Evolutionary conservation across 2,888 invertebrate genomes (phyloP).

Genomic region (Mythimna lalbum): DNA sequence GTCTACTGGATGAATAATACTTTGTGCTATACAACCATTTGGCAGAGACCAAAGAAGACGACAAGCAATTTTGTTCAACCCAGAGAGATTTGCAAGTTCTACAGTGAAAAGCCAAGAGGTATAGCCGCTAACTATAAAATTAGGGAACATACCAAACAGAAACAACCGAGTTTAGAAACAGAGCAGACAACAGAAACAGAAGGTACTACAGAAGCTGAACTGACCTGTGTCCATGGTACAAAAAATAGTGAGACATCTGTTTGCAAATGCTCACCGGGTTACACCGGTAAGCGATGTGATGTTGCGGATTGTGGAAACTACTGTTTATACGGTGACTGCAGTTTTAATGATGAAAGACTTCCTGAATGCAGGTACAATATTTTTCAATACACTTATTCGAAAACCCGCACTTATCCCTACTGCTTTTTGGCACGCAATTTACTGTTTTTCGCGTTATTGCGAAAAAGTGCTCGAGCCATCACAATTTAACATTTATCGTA

Average conservation of each 20-base stretch:
- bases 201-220: background rate
- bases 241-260: slow-evolving; percentile 56
- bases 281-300: slow-evolving; percentile 92
- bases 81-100: background rate
- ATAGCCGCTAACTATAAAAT: slow-evolving; percentile 81
- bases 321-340: slow-evolving; percentile 93
- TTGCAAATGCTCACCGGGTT: slow-evolving; percentile 92
- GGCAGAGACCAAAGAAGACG: background rate
- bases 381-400: too few relatives aligned
- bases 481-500: too few relatives aligned
- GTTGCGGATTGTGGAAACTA: slow-evolving; percentile 93
- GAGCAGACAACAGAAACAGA: background rate
- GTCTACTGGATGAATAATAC: slow-evolving; percentile 2
- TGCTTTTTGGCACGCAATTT: too few relatives aligned
- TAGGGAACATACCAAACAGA: slow-evolving; percentile 63
- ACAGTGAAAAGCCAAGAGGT: slow-evolving; percentile 52
- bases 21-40: background rate
- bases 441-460: too few relatives aligned
- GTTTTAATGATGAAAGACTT: slow-evolving; percentile 70
- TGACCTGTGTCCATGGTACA: slow-evolving; percentile 81
- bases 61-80: background rate
- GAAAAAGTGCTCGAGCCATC: too few relatives aligned
- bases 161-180: background rate
- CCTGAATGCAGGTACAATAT: too few relatives aligned
- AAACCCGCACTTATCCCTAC: too few relatives aligned